Conservation (phyloP, 2,113 vertebrate genomes). For the Hydropotes inermis region DNA sequence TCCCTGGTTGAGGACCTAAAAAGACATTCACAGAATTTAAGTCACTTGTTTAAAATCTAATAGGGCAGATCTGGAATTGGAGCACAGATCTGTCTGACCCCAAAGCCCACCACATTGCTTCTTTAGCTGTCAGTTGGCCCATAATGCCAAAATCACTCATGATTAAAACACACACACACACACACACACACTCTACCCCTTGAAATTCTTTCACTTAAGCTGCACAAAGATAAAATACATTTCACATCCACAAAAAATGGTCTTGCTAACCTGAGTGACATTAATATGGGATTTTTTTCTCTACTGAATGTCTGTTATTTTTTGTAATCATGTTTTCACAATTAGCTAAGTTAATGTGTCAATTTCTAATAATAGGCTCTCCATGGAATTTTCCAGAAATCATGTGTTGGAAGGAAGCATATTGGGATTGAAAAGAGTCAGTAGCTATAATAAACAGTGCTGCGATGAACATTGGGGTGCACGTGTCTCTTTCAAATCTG, state of each 20-base stretch:
- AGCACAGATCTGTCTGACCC: not conserved
- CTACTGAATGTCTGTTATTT: not conserved
- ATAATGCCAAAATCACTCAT: not conserved
- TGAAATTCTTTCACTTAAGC: not conserved
- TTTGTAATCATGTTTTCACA: slow-evolving; percentile 38
- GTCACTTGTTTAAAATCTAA: slow-evolving; percentile 15
- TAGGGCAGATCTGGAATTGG: not conserved
- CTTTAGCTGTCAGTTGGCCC: not conserved
- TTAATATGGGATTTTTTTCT: not conserved
- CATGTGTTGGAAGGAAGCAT: slow-evolving; percentile 10
- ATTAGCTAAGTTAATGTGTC: slow-evolving; percentile 21
- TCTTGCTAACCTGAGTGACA: not conserved
- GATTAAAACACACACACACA: not conserved
- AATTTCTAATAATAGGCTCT: slow-evolving; percentile 49
- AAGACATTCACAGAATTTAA: slow-evolving; percentile 18
- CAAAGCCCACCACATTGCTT: not conserved
- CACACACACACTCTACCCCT: not conserved
- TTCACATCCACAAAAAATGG: not conserved
- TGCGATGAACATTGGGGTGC: no score
- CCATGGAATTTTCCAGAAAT: slow-evolving; percentile 5
- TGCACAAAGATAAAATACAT: slow-evolving; percentile 10
- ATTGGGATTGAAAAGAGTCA: not conserved
- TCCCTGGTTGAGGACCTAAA: not conserved
- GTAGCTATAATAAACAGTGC: no score
- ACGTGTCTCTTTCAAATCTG: no score